A percentile compares a stretch with the other conserved stretches of the same genome.
phyloP scores from a whole-genome alignment of 1,140 invertebrate genomes.

The Tetramorium alpestre region DNA sequence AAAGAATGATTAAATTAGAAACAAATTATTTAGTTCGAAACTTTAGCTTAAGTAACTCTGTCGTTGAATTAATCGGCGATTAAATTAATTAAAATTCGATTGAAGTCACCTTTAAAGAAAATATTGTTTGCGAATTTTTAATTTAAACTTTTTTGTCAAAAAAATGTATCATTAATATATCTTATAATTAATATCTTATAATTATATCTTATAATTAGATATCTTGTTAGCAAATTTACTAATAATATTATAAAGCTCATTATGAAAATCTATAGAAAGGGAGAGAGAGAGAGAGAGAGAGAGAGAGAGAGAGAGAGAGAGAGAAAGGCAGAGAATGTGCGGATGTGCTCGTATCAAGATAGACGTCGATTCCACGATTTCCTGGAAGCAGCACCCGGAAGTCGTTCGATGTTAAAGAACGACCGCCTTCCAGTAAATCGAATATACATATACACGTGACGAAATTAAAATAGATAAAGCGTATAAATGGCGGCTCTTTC shows the following conservation, averaged over 20 bases:
- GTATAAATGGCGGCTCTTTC: slow-evolving; percentile 30
- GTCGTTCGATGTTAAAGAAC: slow-evolving; percentile 32
- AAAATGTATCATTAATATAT: background rate
- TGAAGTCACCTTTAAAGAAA: background rate
- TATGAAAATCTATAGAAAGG: background rate
- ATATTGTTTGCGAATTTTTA: background rate
- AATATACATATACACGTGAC: slow-evolving; percentile 11
- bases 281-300: background rate
- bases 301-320: background rate
- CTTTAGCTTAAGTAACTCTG: background rate
- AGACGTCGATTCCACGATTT: slow-evolving; percentile 12
- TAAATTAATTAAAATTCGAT: background rate
- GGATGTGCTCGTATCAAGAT: background rate
- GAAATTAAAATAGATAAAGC: slow-evolving; percentile 62
- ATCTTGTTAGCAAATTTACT: background rate
- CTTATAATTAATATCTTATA: background rate
- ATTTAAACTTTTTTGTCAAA: background rate
- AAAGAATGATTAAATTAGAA: too few relatives aligned
- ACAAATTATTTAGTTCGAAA: background rate
- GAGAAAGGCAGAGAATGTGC: background rate
- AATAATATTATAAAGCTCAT: background rate
- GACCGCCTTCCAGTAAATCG: slow-evolving; percentile 31
- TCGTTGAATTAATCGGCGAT: background rate
- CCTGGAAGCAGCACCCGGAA: slow-evolving; percentile 30
- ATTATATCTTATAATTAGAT: too few relatives aligned